Conservation (phyloP, 2,888 invertebrate species). For the Caenorhabditis doughertyi region DNA sequence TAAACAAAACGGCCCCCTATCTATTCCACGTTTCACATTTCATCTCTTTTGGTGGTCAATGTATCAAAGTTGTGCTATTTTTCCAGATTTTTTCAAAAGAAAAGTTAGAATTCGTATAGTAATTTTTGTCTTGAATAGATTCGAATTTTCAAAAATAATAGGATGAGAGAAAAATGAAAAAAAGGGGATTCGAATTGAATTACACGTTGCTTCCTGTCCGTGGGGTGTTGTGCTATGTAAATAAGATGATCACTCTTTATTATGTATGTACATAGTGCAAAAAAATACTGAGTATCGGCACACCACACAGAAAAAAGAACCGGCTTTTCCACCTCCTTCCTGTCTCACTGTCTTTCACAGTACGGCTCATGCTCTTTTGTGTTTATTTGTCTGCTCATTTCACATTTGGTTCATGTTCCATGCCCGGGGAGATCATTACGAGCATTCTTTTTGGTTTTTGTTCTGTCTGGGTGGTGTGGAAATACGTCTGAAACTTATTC, state of each 20-base stretch:
- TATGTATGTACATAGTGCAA: conserved; percentile 54
- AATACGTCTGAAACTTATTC: too few species aligned
- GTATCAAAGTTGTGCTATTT: too few species aligned
- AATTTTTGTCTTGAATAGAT: background rate
- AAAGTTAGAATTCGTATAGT: too few species aligned
- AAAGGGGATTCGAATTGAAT: conserved; percentile 23
- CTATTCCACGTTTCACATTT: background rate
- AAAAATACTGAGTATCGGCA: conserved; percentile 41
- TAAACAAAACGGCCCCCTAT: conserved; percentile 40
- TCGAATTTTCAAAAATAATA: background rate
- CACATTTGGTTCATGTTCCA: conserved; percentile 14
- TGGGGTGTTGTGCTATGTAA: conserved; percentile 26
- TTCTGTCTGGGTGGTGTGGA: too few species aligned
- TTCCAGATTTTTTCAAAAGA: background rate
- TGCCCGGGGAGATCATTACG: background rate
- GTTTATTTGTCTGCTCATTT: conserved; percentile 35
- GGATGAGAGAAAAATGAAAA: background rate
- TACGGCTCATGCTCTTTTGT: conserved; percentile 10
- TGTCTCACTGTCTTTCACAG: background rate
- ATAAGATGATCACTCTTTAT: conserved; percentile 54
- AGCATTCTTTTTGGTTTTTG: background rate
- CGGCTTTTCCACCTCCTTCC: conserved; percentile 17
- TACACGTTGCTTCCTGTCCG: conserved; percentile 36
- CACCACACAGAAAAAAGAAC: conserved; percentile 56
- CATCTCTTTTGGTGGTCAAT: too few species aligned